Evolutionary conservation across 2,888 invertebrate species (phyloP).

Genomic region (Nasonovia ribisnigri): DNA sequence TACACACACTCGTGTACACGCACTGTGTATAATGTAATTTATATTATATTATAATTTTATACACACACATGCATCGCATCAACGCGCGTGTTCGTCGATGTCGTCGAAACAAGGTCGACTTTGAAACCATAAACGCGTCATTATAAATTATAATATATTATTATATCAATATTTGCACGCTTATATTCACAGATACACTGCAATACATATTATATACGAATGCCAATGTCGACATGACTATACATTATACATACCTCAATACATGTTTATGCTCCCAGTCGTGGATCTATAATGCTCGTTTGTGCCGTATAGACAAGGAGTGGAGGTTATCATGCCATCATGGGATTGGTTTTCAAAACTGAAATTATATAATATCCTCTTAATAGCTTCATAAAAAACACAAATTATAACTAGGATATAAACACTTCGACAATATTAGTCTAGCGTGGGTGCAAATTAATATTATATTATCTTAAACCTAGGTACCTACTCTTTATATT

Average conservation of each 20-base stretch:
- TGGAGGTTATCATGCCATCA: not conserved
- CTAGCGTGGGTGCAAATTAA: not conserved
- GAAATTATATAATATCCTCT: not conserved
- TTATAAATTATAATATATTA: not conserved
- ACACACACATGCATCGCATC: not conserved
- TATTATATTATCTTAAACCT: not conserved
- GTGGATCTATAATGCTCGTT: not conserved
- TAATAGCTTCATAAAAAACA: not conserved
- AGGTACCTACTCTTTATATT: not conserved
- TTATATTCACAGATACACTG: not conserved
- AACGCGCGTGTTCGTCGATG: not conserved
- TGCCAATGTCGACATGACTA: not conserved
- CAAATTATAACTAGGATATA: not conserved
- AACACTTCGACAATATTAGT: not conserved
- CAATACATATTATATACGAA: not conserved
- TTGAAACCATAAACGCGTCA: slow-evolving; percentile 35
- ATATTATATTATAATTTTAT: slow-evolving; percentile 3
- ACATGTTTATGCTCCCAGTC: not conserved
- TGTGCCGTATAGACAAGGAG: not conserved
- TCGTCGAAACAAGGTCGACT: slow-evolving; percentile 33
- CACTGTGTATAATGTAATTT: not conserved
- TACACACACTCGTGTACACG: not conserved
- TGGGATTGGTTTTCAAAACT: not conserved
- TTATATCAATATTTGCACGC: not conserved
- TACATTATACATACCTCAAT: not conserved